Conservation (phyloP, 1,140 invertebrate genomes). For the Xylocopa sonorina region DNA sequence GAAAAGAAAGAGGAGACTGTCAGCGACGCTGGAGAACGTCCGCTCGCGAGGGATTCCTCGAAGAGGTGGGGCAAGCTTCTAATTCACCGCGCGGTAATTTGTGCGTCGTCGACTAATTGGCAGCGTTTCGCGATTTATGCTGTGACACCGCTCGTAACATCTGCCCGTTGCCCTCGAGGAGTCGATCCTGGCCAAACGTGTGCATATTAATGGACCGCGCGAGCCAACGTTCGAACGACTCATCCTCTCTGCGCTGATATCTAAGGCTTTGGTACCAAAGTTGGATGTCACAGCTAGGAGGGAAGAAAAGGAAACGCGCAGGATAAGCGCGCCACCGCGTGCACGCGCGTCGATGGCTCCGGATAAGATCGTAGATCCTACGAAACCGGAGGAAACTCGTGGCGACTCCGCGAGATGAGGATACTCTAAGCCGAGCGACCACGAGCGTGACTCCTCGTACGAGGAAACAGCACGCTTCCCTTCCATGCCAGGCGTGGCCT, state of each 20-base stretch:
- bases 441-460: slow-evolving; percentile 29
- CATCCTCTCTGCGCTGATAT: no score
- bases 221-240: no score
- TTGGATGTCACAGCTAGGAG: no score
- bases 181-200: slow-evolving; percentile 73
- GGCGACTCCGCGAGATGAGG: no score
- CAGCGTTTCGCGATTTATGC: slow-evolving; percentile 70
- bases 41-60: slow-evolving; percentile 5
- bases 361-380: no score
- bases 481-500: slow-evolving; percentile 49
- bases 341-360: no score
- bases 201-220: slow-evolving; percentile 76
- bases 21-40: neutral
- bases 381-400: no score
- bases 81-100: slow-evolving; percentile 68
- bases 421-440: no score
- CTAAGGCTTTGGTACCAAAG: no score
- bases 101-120: slow-evolving; percentile 71
- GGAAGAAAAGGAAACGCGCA: no score
- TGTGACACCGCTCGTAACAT: slow-evolving; percentile 69
- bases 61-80: slow-evolving; percentile 51
- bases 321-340: no score
- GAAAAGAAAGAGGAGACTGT: no score
- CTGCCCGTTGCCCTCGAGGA: slow-evolving; percentile 67
- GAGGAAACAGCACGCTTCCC: slow-evolving; percentile 42